Conservation (phyloP, 2,888 invertebrate genomes). For the Drepanosiphum platanoidis region DNA sequence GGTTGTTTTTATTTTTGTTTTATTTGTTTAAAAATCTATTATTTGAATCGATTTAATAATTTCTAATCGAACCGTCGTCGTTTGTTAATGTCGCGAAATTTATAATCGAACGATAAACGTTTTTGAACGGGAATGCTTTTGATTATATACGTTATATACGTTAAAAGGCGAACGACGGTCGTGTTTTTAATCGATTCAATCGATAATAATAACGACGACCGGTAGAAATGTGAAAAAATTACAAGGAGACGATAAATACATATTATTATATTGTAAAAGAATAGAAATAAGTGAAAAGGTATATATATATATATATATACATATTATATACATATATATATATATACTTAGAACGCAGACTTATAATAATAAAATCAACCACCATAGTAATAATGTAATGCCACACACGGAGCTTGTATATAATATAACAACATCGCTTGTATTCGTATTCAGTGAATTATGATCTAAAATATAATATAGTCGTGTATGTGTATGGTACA, state of each 20-base stretch:
- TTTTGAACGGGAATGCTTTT: too few species aligned
- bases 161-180: neutral
- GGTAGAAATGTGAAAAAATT: conserved; percentile 28
- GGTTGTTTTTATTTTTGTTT: conserved; percentile 37
- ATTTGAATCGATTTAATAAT: neutral
- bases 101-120: too few species aligned
- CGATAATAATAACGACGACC: too few species aligned
- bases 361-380: conserved; percentile 58
- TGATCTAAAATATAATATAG: conserved; percentile 12
- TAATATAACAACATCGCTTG: conserved; percentile 28
- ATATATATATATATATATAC: neutral
- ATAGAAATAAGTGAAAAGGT: conserved; percentile 34
- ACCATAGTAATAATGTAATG: conserved; percentile 38
- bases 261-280: conserved; percentile 17
- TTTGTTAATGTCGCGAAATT: too few species aligned
- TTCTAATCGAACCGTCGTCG: too few species aligned
- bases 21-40: neutral
- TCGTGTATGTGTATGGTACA: conserved; percentile 9
- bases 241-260: neutral
- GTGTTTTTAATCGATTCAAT: conserved; percentile 13
- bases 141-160: too few species aligned
- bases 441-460: conserved; percentile 14
- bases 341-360: conserved; percentile 22
- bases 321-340: neutral
- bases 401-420: conserved; percentile 25